Conservation (phyloP, 2,797 vertebrate genomes). For the Momotus momota region DNA sequence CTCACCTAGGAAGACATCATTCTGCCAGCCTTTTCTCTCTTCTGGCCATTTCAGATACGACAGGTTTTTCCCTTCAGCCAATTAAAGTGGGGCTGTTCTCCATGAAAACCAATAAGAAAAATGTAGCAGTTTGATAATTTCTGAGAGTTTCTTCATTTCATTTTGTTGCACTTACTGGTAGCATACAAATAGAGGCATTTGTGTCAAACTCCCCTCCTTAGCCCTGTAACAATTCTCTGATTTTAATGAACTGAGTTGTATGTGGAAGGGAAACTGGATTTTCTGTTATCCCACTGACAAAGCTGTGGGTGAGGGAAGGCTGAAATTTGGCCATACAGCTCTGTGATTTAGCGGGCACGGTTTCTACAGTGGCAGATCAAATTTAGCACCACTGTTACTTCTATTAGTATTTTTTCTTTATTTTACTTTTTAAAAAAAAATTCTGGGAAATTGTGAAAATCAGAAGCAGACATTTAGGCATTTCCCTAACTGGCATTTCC, state of each 20-base stretch:
- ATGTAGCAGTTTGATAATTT: not conserved
- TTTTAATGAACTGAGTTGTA: constrained; percentile 32
- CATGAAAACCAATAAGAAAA: constrained; percentile 8
- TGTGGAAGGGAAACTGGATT: not conserved
- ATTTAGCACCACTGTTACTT: not conserved
- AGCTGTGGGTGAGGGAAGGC: not conserved
- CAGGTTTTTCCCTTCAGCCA: constrained; percentile 21
- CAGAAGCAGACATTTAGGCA: not conserved
- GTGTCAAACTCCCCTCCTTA: not conserved
- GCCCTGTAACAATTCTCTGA: not conserved
- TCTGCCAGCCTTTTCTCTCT: constrained; percentile 41
- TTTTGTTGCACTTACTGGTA: constrained; percentile 10
- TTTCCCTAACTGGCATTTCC: not conserved
- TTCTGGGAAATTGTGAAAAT: not conserved
- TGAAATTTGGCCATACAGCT: not conserved
- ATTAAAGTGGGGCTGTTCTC: constrained; percentile 19
- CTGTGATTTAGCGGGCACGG: not conserved
- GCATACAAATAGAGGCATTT: not conserved
- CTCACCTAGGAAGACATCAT: constrained; percentile 50
- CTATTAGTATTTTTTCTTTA: not conserved
- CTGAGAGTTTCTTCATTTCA: constrained; percentile 15
- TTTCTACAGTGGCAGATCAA: not conserved
- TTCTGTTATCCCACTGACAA: not conserved
- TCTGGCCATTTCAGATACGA: constrained; percentile 15
- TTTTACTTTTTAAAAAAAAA: not conserved